A percentile compares a stretch with the other conserved stretches of the same genome.
Conservation (phyloP, 2,888 invertebrate genomes). For the Aspidiotus rigidus region DNA sequence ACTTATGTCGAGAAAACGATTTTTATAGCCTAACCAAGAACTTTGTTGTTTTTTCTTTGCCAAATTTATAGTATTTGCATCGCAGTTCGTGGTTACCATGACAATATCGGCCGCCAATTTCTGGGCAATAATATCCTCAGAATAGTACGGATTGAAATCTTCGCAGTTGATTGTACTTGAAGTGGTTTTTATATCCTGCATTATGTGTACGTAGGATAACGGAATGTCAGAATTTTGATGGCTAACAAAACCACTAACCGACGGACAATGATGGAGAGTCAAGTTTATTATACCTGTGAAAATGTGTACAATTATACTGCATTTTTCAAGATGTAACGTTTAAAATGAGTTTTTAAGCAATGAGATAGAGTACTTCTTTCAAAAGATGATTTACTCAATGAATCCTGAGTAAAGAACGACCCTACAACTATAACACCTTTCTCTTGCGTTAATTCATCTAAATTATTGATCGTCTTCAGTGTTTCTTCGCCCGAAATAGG, state of each 20-base stretch:
- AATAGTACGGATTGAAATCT: not conserved
- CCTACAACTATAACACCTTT: slow-evolving; percentile 17
- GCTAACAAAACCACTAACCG: slow-evolving; percentile 9
- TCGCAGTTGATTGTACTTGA: not conserved
- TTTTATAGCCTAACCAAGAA: slow-evolving; percentile 15
- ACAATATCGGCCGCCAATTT: slow-evolving; percentile 20
- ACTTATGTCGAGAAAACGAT: slow-evolving; percentile 1
- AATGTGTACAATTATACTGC: too few relatives aligned
- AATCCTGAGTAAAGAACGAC: not conserved
- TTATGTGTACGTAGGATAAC: slow-evolving; percentile 14
- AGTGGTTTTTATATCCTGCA: slow-evolving; percentile 11
- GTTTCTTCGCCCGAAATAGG: slow-evolving; percentile 9
- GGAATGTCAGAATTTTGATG: slow-evolving; percentile 16
- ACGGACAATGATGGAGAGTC: not conserved
- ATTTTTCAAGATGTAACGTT: too few relatives aligned
- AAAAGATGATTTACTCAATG: not conserved
- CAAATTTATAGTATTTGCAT: not conserved
- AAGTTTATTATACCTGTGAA: slow-evolving; percentile 6
- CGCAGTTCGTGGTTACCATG: not conserved
- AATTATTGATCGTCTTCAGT: not conserved
- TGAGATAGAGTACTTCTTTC: slow-evolving; percentile 4
- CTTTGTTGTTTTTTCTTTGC: slow-evolving; percentile 10
- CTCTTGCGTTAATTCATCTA: slow-evolving; percentile 9
- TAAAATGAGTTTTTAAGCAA: not conserved
- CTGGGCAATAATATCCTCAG: not conserved